Evolutionary conservation across 1,140 invertebrate species (phyloP).

Genomic region (Scaptodrosophila lebanonensis): DNA sequence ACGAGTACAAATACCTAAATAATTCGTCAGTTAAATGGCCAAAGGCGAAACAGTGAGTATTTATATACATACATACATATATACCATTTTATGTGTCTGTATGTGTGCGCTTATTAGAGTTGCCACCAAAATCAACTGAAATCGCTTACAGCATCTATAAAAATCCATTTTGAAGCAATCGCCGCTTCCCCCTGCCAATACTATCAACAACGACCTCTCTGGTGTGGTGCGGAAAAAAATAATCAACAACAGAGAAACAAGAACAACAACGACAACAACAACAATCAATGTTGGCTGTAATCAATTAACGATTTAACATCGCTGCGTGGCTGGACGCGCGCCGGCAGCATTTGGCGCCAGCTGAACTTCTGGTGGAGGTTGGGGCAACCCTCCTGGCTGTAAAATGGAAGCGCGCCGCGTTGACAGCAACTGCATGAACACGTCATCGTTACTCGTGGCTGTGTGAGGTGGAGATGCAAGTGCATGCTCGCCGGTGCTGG

Average conservation of each 20-base stretch:
- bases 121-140: slow-evolving; percentile 30
- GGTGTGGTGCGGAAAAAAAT: slow-evolving; percentile 40
- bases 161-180: slow-evolving; percentile 5
- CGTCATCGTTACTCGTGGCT: slow-evolving; percentile 44
- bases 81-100: too few relatives aligned
- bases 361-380: slow-evolving; percentile 12
- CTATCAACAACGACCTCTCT: too few relatives aligned
- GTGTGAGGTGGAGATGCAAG: background rate
- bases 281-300: slow-evolving; percentile 73
- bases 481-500: slow-evolving; percentile 1
- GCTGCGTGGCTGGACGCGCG: slow-evolving; percentile 38
- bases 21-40: slow-evolving; percentile 7
- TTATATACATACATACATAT: too few relatives aligned
- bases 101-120: slow-evolving; percentile 31
- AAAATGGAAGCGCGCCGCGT: slow-evolving; percentile 48
- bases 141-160: slow-evolving; percentile 22
- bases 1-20: too few relatives aligned
- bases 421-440: slow-evolving; percentile 62
- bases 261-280: slow-evolving; percentile 51
- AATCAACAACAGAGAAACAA: slow-evolving; percentile 21
- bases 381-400: slow-evolving; percentile 35
- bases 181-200: slow-evolving; percentile 11
- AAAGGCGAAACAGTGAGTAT: too few relatives aligned
- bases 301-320: slow-evolving; percentile 74
- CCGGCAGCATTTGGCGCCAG: slow-evolving; percentile 57